Percentiles rank a stretch among this genome's conserved stretches.
phyloP scores from a whole-genome alignment of 2,797 vertebrate genomes.

The Phataginus tricuspis region DNA sequence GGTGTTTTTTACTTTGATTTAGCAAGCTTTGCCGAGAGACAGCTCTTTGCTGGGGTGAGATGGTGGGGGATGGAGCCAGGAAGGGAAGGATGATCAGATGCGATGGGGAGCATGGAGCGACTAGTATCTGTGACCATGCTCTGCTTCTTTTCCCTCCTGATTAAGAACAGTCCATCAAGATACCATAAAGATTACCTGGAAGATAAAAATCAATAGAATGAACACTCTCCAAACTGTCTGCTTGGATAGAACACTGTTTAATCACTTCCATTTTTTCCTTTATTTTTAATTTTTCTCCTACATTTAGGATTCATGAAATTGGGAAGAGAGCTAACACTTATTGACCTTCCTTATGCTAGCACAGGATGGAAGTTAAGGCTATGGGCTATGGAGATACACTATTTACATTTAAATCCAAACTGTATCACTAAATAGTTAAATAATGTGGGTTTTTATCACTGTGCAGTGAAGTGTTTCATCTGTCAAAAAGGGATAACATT shows the following conservation, averaged over 20 bases:
- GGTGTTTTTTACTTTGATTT: background rate
- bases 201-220: constrained; percentile 20
- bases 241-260: background rate
- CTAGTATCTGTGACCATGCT: background rate
- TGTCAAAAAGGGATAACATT: background rate
- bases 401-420: background rate
- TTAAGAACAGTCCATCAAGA: background rate
- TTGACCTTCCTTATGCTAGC: too few species aligned
- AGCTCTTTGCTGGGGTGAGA: background rate
- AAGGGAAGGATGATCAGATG: background rate
- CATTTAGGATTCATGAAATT: background rate
- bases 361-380: background rate
- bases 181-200: background rate
- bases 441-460: background rate
- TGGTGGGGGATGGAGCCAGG: background rate
- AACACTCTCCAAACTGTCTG: background rate
- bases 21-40: background rate
- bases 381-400: background rate
- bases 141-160: background rate
- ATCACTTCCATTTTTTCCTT: background rate
- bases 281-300: background rate
- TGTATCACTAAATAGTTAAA: background rate
- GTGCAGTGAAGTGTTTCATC: background rate
- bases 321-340: background rate
- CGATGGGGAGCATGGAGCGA: background rate